Evolutionary conservation across 1,140 invertebrate species (phyloP).

Genomic region (Rhyacophila brunnea): DNA sequence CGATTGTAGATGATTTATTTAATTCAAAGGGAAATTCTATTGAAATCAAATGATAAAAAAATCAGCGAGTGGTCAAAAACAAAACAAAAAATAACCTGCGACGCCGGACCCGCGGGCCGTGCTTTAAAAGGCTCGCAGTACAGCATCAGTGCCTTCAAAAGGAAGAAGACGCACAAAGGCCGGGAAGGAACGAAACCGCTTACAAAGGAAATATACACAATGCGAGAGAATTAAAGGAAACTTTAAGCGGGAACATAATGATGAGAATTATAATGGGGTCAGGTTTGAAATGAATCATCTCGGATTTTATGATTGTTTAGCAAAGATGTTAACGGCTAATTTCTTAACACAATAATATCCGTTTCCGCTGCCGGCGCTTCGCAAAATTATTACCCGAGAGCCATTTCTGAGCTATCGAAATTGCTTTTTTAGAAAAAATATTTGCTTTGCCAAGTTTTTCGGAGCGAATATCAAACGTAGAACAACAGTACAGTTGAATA

Average conservation of each 20-base stretch:
- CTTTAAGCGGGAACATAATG: conserved; percentile 21
- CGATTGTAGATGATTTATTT: too few relatives aligned
- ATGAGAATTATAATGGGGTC: conserved; percentile 11
- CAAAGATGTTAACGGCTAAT: background rate
- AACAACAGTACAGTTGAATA: too few relatives aligned
- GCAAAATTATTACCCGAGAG: too few relatives aligned
- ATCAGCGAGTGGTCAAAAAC: too few relatives aligned
- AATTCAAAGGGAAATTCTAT: too few relatives aligned
- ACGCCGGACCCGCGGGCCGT: background rate
- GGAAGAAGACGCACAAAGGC: conserved; percentile 25
- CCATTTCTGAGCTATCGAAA: too few relatives aligned
- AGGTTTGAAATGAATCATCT: conserved; percentile 22
- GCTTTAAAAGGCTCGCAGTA: too few relatives aligned
- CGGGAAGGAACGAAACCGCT: conserved; percentile 29
- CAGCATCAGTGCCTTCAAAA: conserved; percentile 15
- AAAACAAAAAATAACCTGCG: conserved; percentile 20
- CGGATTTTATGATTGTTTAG: conserved; percentile 8
- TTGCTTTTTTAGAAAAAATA: too few relatives aligned
- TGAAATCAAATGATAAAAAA: too few relatives aligned
- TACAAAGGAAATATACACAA: conserved; percentile 33
- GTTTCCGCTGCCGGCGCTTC: too few relatives aligned
- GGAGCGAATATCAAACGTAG: too few relatives aligned
- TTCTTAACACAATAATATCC: conserved; percentile 1
- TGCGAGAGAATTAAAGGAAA: conserved; percentile 24
- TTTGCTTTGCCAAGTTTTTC: too few relatives aligned